Evolutionary conservation across 2,797 vertebrate species (phyloP).

Genomic region (Microctenopoma lineatum): DNA sequence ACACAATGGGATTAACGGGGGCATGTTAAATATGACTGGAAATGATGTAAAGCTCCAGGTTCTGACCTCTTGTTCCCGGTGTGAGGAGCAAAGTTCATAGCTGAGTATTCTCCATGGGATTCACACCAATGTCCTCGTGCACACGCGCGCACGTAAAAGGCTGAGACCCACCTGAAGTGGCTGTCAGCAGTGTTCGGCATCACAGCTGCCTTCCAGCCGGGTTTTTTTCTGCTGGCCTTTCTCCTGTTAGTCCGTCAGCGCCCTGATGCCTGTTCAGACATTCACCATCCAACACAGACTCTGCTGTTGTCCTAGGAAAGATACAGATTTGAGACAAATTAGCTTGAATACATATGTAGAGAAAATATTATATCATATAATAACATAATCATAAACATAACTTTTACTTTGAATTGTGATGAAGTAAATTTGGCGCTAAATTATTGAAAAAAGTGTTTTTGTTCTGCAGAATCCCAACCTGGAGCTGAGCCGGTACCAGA

Average conservation of each 20-base stretch:
- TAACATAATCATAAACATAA: neutral
- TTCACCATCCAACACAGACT: conserved; percentile 32
- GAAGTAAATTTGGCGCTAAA: neutral
- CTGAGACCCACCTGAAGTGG: conserved; percentile 58
- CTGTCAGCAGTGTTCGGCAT: conserved; percentile 65
- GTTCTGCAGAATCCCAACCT: conserved; percentile 79
- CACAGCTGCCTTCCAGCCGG: conserved; percentile 64
- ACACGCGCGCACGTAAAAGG: conserved; percentile 16
- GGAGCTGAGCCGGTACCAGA: conserved; percentile 90
- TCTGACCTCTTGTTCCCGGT: conserved; percentile 35
- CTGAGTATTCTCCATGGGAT: neutral
- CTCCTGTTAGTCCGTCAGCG: conserved; percentile 38
- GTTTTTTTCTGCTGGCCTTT: conserved; percentile 64
- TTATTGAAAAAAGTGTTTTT: neutral
- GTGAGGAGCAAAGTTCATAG: conserved; percentile 14
- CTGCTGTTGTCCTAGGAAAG: conserved; percentile 13
- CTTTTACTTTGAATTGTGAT: neutral
- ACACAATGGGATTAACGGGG: neutral
- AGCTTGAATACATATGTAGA: neutral
- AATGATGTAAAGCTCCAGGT: conserved; percentile 7
- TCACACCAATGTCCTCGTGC: conserved; percentile 7
- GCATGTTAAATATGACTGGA: neutral
- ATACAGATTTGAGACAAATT: neutral
- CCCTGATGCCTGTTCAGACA: conserved; percentile 42
- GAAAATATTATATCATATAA: neutral